Evolutionary conservation across 2,113 vertebrate species (phyloP).

Genomic region (Sinocyclocheilus maitianheensis): DNA sequence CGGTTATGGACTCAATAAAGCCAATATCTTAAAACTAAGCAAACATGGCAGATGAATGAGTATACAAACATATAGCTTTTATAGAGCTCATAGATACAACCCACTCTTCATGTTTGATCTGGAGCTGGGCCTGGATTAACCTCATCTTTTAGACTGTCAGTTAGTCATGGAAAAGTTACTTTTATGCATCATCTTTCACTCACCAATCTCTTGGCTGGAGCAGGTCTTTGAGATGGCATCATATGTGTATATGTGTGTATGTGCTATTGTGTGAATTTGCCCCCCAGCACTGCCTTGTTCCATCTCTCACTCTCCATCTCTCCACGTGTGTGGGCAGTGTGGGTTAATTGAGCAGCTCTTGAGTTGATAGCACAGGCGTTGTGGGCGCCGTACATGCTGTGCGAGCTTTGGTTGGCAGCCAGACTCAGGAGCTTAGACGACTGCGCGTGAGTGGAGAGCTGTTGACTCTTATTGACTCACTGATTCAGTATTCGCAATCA

Average conservation of each 20-base stretch:
- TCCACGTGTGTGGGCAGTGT: constrained; percentile 41
- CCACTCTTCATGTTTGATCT: neutral
- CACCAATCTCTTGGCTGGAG: neutral
- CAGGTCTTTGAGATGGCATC: neutral
- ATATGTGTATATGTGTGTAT: constrained; percentile 1
- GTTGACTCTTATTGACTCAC: constrained; percentile 56
- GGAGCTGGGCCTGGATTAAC: neutral
- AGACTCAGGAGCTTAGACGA: constrained; percentile 35
- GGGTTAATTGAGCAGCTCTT: constrained; percentile 57
- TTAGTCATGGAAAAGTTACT: neutral
- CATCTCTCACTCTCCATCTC: constrained; percentile 9
- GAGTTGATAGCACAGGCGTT: constrained; percentile 50
- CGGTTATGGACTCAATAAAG: no score
- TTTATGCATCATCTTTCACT: constrained; percentile 1
- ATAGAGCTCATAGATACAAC: neutral
- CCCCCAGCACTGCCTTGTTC: neutral
- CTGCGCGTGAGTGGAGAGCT: constrained; percentile 36
- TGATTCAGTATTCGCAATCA: constrained; percentile 38
- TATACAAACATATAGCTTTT: neutral
- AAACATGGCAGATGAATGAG: neutral
- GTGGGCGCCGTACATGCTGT: constrained; percentile 21
- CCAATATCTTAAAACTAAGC: no score
- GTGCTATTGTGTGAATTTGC: constrained; percentile 24
- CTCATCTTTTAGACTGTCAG: neutral
- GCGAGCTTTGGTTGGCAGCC: constrained; percentile 45